These are phyloP conservation scores for Boulengeromyrus knoepffleri DNA, from an alignment of 2,113 vertebrate genomes.

Conservation along the genomic window DNA sequence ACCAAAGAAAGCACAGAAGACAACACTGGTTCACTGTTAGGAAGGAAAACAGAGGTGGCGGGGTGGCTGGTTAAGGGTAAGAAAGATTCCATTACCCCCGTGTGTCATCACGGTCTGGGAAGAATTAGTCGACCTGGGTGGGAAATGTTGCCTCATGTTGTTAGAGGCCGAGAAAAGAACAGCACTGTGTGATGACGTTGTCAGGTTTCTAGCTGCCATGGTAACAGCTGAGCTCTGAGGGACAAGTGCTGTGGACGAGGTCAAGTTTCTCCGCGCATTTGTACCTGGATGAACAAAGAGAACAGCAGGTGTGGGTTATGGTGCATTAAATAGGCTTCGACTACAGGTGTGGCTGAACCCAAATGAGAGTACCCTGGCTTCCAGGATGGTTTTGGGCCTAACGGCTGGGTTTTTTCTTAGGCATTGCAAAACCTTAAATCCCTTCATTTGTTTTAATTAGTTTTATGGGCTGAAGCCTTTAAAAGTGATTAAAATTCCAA, in stretches of 20 bases:
- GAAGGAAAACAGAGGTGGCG: constrained; percentile 11
- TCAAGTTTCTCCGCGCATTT: constrained; percentile 24
- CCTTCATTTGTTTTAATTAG: not conserved
- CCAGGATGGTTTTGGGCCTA: too few relatives aligned
- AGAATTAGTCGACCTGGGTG: constrained; percentile 40
- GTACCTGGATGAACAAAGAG: constrained; percentile 45
- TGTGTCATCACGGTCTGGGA: constrained; percentile 42
- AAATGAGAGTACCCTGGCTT: not conserved
- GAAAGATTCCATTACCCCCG: constrained; percentile 48
- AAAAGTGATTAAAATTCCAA: not conserved
- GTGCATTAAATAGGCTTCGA: not conserved
- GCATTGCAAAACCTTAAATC: not conserved
- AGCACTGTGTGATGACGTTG: constrained; percentile 19
- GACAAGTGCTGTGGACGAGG: constrained; percentile 38
- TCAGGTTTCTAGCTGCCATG: constrained; percentile 38
- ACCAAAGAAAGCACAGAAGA: constrained; percentile 1
- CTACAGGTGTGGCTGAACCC: not conserved
- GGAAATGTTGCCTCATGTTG: constrained; percentile 35
- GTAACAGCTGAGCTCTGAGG: constrained; percentile 43
- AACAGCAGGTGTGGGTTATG: constrained; percentile 4
- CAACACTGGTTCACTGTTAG: not conserved
- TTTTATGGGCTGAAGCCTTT: not conserved
- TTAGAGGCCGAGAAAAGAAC: constrained; percentile 33
- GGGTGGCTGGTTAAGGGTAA: constrained; percentile 1
- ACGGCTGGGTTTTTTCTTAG: not conserved